These are phyloP conservation scores for Siniperca scherzeri DNA, from an alignment of 2,797 vertebrate species.

Conservation along the genomic window DNA sequence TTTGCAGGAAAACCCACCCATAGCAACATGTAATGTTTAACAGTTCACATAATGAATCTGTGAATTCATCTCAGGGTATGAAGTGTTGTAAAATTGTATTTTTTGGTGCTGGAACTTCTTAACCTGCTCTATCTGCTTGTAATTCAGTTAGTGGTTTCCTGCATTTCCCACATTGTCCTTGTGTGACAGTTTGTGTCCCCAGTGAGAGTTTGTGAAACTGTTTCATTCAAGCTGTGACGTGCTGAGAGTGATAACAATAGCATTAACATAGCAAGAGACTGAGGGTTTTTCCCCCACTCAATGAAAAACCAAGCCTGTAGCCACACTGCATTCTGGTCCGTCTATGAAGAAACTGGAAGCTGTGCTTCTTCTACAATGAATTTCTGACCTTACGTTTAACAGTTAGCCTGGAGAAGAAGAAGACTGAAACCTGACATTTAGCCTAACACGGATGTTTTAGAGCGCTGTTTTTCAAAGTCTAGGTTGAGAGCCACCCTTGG, in stretches of 20 bases:
- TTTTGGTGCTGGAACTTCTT: neutral
- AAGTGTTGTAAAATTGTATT: neutral
- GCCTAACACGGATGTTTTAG: slow-evolving; percentile 15
- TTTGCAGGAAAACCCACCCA: neutral
- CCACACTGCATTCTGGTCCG: neutral
- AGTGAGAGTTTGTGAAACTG: slow-evolving; percentile 8
- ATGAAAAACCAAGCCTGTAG: slow-evolving; percentile 19
- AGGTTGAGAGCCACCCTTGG: slow-evolving; percentile 39
- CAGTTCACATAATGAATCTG: neutral
- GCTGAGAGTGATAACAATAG: slow-evolving; percentile 28
- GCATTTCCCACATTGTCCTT: neutral
- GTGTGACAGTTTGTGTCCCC: slow-evolving; percentile 19
- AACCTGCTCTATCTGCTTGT: neutral
- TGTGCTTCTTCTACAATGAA: neutral
- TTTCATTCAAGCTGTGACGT: slow-evolving; percentile 28
- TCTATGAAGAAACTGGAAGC: neutral
- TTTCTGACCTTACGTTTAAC: neutral
- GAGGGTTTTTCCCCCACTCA: neutral
- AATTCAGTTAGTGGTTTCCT: neutral
- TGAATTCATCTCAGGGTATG: neutral
- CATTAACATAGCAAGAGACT: slow-evolving; percentile 44
- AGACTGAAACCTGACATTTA: slow-evolving; percentile 32
- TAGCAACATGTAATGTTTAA: neutral
- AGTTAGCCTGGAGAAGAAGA: neutral
- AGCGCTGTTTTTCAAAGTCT: slow-evolving; percentile 36